These are phyloP conservation scores for Chlorodrepanis virens DNA, from an alignment of 2,113 vertebrate genomes.

Conservation along the genomic window DNA sequence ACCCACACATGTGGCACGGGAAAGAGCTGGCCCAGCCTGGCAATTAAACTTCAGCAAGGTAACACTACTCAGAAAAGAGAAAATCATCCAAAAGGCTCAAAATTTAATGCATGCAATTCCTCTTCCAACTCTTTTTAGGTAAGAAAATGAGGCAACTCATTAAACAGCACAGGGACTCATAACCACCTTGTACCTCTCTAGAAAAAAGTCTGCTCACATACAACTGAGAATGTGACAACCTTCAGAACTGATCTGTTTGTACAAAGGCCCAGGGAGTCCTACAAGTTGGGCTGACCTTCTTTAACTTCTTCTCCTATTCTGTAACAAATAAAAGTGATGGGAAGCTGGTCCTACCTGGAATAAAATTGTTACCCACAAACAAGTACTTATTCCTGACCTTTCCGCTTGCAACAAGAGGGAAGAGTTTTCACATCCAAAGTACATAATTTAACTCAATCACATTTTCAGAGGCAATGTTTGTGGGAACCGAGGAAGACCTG, in stretches of 20 bases:
- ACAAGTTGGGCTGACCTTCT: background rate
- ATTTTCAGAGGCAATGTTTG: background rate
- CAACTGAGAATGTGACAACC: background rate
- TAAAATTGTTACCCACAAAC: background rate
- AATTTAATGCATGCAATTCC: background rate
- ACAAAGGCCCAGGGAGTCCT: background rate
- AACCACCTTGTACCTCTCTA: background rate
- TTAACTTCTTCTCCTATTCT: background rate
- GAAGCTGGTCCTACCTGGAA: background rate
- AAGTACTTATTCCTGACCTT: background rate
- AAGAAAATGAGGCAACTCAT: background rate
- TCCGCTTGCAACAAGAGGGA: background rate
- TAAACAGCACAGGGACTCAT: background rate
- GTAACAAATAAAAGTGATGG: background rate
- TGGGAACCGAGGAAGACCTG: background rate
- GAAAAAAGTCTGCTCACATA: background rate
- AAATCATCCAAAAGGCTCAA: background rate
- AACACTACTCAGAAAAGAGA: background rate
- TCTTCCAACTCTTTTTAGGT: background rate
- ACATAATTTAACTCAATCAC: background rate
- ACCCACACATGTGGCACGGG: background rate
- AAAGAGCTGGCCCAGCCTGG: background rate
- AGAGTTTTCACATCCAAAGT: background rate
- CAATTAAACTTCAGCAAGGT: background rate
- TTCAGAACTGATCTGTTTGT: background rate